These are phyloP conservation scores for Pocota personata DNA, from an alignment of 2,888 invertebrate species.

Conservation along the genomic window DNA sequence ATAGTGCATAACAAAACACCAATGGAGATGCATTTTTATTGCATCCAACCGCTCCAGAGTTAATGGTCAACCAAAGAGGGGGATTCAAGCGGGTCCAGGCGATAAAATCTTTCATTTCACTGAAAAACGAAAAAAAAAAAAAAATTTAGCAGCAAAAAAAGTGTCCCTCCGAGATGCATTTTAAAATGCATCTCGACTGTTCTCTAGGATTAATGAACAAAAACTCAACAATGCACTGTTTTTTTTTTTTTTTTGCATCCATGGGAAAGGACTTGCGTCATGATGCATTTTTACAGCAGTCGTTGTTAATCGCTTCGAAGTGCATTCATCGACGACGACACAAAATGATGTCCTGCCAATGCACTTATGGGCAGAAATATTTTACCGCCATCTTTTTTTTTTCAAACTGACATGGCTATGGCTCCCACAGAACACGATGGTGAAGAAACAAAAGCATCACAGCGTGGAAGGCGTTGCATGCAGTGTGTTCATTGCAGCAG, in stretches of 20 bases:
- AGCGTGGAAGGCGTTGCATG: slow-evolving; percentile 53
- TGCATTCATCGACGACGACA: slow-evolving; percentile 66
- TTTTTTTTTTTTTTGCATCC: neutral
- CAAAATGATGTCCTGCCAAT: slow-evolving; percentile 70
- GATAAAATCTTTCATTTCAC: slow-evolving; percentile 53
- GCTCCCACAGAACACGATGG: slow-evolving; percentile 41
- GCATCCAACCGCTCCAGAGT: slow-evolving; percentile 37
- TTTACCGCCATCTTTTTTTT: slow-evolving; percentile 33
- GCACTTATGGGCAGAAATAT: slow-evolving; percentile 58
- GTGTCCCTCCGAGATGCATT: slow-evolving; percentile 58
- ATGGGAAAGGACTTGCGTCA: slow-evolving; percentile 58
- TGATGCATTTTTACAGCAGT: slow-evolving; percentile 65
- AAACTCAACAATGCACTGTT: slow-evolving; percentile 42
- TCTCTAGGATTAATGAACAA: slow-evolving; percentile 48
- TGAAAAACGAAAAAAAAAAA: slow-evolving; percentile 1
- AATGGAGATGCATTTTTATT: slow-evolving; percentile 51
- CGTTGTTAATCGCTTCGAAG: slow-evolving; percentile 59
- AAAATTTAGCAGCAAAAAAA: neutral
- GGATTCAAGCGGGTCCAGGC: neutral
- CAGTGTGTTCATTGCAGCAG: slow-evolving; percentile 66
- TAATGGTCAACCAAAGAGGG: slow-evolving; percentile 24
- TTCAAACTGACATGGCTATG: neutral
- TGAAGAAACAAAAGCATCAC: slow-evolving; percentile 46
- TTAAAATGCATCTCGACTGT: slow-evolving; percentile 47
- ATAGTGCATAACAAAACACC: slow-evolving; percentile 41